Conservation (phyloP, 2,888 invertebrate species). For the Spatulosminthurus flaviceps region DNA sequence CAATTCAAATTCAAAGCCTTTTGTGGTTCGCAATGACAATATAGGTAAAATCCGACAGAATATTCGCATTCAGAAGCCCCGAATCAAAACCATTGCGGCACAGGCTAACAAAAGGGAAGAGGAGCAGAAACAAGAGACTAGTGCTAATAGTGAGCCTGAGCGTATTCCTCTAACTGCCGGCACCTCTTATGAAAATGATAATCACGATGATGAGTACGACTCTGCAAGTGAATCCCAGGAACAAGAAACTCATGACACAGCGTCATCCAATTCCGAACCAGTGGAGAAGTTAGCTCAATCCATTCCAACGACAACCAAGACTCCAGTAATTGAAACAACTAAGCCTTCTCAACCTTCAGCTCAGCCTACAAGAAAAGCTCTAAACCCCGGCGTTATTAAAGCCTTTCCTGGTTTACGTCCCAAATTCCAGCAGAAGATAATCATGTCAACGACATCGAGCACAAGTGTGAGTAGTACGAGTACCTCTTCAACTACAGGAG, state of each 20-base stretch:
- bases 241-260: slow-evolving; percentile 62
- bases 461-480: slow-evolving; percentile 53
- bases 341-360: not conserved
- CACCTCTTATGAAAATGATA: slow-evolving; percentile 36
- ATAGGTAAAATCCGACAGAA: slow-evolving; percentile 24
- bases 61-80: slow-evolving; percentile 10
- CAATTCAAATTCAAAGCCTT: slow-evolving; percentile 50
- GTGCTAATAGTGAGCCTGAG: slow-evolving; percentile 46
- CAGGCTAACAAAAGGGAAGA: not conserved
- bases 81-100: not conserved
- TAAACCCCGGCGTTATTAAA: slow-evolving; percentile 47
- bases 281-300: slow-evolving; percentile 46
- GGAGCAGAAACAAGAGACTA: slow-evolving; percentile 37
- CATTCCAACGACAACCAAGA: slow-evolving; percentile 29
- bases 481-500: slow-evolving; percentile 45
- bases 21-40: slow-evolving; percentile 20
- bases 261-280: slow-evolving; percentile 47
- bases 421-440: slow-evolving; percentile 49
- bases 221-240: slow-evolving; percentile 64
- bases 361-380: slow-evolving; percentile 34
- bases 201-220: slow-evolving; percentile 56
- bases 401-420: slow-evolving; percentile 50
- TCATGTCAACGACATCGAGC: slow-evolving; percentile 53
- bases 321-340: slow-evolving; percentile 1
- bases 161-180: not conserved